Evolutionary conservation across 2,888 invertebrate genomes (phyloP).

Genomic region (Auanema sp.): DNA sequence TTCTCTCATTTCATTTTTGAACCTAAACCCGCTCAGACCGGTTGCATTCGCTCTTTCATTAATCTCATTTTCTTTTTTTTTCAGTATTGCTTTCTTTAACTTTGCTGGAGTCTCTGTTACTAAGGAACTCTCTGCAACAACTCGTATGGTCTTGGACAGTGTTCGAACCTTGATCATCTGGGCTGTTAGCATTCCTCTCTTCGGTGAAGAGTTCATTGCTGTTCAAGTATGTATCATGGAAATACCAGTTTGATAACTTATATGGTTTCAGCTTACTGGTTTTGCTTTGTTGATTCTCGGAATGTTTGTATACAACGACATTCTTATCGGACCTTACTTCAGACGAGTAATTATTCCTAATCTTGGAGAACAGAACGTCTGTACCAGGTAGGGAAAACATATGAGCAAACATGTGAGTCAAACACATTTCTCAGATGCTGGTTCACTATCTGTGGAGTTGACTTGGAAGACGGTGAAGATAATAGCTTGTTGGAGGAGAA

Average conservation of each 20-base stretch:
- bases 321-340: slow-evolving; percentile 61
- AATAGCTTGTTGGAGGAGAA: slow-evolving; percentile 32
- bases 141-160: slow-evolving; percentile 85
- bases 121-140: slow-evolving; percentile 88
- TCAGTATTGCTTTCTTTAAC: slow-evolving; percentile 90
- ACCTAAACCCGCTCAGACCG: slow-evolving; percentile 3
- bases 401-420: neutral
- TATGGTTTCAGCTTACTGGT: slow-evolving; percentile 70
- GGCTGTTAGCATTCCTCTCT: slow-evolving; percentile 77
- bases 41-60: neutral
- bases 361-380: slow-evolving; percentile 16
- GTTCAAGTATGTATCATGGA: slow-evolving; percentile 57
- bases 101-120: slow-evolving; percentile 88
- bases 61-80: slow-evolving; percentile 15
- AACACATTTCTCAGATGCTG: slow-evolving; percentile 34
- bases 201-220: slow-evolving; percentile 76
- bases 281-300: slow-evolving; percentile 78
- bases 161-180: slow-evolving; percentile 88
- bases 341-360: slow-evolving; percentile 46
- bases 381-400: slow-evolving; percentile 6
- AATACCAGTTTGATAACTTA: neutral
- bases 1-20: neutral
- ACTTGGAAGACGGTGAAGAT: slow-evolving; percentile 29
- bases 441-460: slow-evolving; percentile 46
- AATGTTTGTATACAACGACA: slow-evolving; percentile 76